phyloP scores from a whole-genome alignment of 2,113 vertebrate genomes.

The Emberiza fucata region DNA sequence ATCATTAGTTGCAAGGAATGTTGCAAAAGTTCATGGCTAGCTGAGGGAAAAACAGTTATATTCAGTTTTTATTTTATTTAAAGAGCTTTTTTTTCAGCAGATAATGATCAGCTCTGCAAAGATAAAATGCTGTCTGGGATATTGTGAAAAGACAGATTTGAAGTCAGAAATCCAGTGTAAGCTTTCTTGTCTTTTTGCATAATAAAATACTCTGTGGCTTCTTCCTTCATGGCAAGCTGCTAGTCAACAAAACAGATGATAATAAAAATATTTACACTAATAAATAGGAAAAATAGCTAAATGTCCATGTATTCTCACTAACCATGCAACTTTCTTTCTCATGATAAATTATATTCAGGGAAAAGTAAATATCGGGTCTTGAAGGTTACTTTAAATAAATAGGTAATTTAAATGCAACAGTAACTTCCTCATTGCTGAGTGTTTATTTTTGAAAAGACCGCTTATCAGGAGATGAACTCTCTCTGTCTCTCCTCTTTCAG shows the following conservation, averaged over 20 bases:
- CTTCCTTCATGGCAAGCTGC: background rate
- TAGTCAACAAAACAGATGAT: background rate
- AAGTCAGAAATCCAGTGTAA: slow-evolving; percentile 18
- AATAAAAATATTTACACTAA: slow-evolving; percentile 59
- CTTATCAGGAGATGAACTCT: slow-evolving; percentile 25
- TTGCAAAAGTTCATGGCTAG: background rate
- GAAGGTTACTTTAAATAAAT: slow-evolving; percentile 71
- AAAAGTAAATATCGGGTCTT: slow-evolving; percentile 54
- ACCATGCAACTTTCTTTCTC: slow-evolving; percentile 35
- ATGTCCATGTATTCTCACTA: slow-evolving; percentile 30
- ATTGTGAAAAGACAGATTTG: slow-evolving; percentile 14
- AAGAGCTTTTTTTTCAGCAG: background rate
- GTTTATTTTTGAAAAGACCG: slow-evolving; percentile 40
- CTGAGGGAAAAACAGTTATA: background rate
- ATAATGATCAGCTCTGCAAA: background rate
- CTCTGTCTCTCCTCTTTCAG: background rate
- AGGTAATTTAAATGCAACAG: slow-evolving; percentile 71
- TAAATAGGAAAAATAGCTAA: slow-evolving; percentile 41
- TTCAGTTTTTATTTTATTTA: background rate
- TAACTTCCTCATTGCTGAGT: slow-evolving; percentile 29
- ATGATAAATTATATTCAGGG: slow-evolving; percentile 54
- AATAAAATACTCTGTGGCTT: background rate
- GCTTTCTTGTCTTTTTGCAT: slow-evolving; percentile 27
- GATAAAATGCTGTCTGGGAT: background rate
- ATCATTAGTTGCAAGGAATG: background rate